Base-by-base conservation (phyloP, 2,888 invertebrate genomes). In the Cheilosia scutellata region DNA sequence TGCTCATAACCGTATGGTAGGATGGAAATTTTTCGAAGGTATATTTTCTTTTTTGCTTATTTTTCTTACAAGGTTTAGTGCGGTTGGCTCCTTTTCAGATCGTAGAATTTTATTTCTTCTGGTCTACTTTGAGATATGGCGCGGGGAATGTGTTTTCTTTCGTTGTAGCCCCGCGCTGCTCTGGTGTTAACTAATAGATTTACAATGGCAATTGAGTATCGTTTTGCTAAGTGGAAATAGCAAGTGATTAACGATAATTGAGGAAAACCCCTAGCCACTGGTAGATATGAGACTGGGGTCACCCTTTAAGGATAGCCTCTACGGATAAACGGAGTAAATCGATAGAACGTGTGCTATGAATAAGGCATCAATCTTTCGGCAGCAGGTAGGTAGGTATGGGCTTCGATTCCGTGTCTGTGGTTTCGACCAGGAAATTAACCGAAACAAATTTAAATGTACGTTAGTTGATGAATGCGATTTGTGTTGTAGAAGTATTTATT, bases 191-290 rank as follows among this genome's bases (percentile, higher is more conserved):
- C 70, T 84, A 84, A 84, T 84, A 84, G 84, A 84, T 84, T 84
- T 84, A 84, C 80, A 76, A 84, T 80, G 75, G 84, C 75, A 84
- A 84, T 84, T 84, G 84, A 80, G 70, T 84, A 80, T 80, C 84
- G 65, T 80, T 80, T 80, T 79, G 84, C 84, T 84, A 80, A 84
- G 80, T 84, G 84, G 80, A 84, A 58, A 71, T 79, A 31, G 20
- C 63, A 66, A 76, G 79, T 80, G 84, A 84, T 84, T 84, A 84
- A 84, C 75, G 84, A 75, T 84, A 84, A 84, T 84, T 80, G 80
- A 66, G 84, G 80, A 58, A 66, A 80, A 80, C 65, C 47, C 47
- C 47, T 72, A 75, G 79, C 79, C 70, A 79, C 47, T 63, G 74
- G 70, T 53, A 70, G 75, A 70, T 70, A 62, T 55, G 44, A 37